phyloP scores from a whole-genome alignment of 2,113 vertebrate species.

The Lota lota region DNA sequence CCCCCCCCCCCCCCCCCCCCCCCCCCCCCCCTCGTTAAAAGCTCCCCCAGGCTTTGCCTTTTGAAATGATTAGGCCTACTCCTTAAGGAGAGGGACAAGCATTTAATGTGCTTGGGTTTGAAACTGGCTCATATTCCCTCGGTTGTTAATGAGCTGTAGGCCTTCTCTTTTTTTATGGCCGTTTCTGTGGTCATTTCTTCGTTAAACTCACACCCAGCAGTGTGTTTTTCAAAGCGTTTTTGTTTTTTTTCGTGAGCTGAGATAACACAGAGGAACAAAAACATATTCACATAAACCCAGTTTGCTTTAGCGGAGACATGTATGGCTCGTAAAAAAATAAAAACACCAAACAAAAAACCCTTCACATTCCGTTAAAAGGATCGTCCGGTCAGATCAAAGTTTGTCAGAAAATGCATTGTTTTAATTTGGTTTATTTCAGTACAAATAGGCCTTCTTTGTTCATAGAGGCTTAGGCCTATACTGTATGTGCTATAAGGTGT shows the following conservation, averaged over 20 bases:
- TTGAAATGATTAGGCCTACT: constrained; percentile 57
- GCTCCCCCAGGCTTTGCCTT: constrained; percentile 49
- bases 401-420: too few relatives aligned
- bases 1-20: too few relatives aligned
- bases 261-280: not conserved
- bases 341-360: too few relatives aligned
- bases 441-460: too few relatives aligned
- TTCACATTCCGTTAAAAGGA: too few relatives aligned
- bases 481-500: too few relatives aligned
- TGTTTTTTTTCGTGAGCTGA: not conserved
- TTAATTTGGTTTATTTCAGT: too few relatives aligned
- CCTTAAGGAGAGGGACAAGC: constrained; percentile 55
- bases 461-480: too few relatives aligned
- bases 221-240: not conserved
- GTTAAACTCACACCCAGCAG: not conserved
- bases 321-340: too few relatives aligned
- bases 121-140: constrained; percentile 57
- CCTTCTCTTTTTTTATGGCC: constrained; percentile 62
- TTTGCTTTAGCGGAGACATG: too few relatives aligned
- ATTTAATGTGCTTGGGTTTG: constrained; percentile 59
- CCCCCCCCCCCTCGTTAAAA: constrained; percentile 58
- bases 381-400: too few relatives aligned
- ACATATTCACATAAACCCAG: too few relatives aligned
- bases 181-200: constrained; percentile 38
- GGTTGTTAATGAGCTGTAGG: constrained; percentile 63